Evolutionary conservation across 2,113 vertebrate genomes (phyloP).

Genomic region (Acanthisitta chloris): DNA sequence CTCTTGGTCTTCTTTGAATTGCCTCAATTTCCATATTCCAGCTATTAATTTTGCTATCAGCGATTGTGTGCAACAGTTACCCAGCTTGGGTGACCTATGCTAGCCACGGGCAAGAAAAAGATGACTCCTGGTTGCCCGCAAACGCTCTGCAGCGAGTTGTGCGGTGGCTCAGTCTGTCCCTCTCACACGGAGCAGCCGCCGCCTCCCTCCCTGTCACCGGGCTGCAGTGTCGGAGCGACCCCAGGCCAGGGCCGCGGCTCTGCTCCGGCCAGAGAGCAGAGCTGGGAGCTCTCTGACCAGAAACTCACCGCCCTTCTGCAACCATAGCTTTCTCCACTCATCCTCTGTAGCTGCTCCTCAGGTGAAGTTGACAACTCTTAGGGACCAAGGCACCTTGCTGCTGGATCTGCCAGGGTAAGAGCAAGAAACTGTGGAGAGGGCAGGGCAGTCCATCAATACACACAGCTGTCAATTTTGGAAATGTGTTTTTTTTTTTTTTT

Average conservation of each 20-base stretch:
- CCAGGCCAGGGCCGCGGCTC: fast-evolving
- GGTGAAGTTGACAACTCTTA: not conserved
- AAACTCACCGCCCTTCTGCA: fast-evolving
- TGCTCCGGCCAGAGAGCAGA: fast-evolving
- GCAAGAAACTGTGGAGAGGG: not conserved
- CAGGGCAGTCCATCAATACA: not conserved
- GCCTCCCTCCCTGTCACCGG: fast-evolving
- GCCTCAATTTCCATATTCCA: not conserved
- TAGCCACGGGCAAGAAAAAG: not conserved
- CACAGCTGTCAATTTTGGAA: not conserved
- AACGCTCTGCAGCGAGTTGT: fast-evolving
- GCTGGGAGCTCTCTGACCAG: not conserved
- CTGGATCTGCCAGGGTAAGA: not conserved
- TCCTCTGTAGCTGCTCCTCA: not conserved
- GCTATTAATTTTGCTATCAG: not conserved
- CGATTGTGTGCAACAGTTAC: fast-evolving
- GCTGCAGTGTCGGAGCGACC: fast-evolving
- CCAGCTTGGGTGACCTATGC: not conserved
- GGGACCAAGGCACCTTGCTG: not conserved
- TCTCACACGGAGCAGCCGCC: fast-evolving
- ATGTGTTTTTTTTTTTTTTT: not conserved
- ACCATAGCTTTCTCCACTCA: not conserved
- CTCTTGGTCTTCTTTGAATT: not conserved
- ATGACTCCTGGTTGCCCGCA: not conserved
- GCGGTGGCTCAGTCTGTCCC: fast-evolving